Base-by-base conservation (phyloP, 2,888 invertebrate genomes). In the Amblyjoppa proteus region DNA sequence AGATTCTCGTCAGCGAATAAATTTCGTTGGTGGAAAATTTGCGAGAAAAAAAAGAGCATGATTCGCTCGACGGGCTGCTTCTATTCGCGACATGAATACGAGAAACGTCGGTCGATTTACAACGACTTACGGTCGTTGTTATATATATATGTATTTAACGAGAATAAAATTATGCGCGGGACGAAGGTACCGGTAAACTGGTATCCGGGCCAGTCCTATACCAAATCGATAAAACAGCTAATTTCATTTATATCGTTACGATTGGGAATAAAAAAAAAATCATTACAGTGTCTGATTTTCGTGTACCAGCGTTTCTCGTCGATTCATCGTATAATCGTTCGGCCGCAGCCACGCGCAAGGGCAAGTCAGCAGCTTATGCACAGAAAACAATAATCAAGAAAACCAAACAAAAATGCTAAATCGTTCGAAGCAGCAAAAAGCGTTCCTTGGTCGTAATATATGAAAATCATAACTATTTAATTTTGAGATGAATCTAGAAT, bases 1-100 rank as follows among this genome's bases (percentile, higher is more conserved):
- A 98, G 95, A 95, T 98, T 89, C 96, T 98, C 83, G 94, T 96
- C 83, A 93, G 93, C 85, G 94, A 94, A 91, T 93, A 90, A 91
- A 83, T 41, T 16, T 53, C 38, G 41, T 20, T 2, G 0, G 13
- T 20, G 31, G 13, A 16, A 25, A 38, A 53, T 64, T 31, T 38
- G 45, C 7, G 31, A 71, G 58, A 68, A 38, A 41, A 68, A 53
- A 28, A 70, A 81, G 53, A 31, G 34, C 34, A 84, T 49, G n/a
- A 75, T 78, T 81, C 77, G 64, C 34, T 69, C 76, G 25, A 9
- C 31, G 25, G 70, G 58, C 73, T 13, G 70, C 81, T 84, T 20
- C 20, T 28, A n/a, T 80, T 69, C 34, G 66, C 28, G 64, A 73
- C 77, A 70, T 83, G 69, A 83, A 85, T 85, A 85, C 53, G 53